These are phyloP conservation scores for Thymelicus sylvestris DNA, from an alignment of 2,888 invertebrate species.

Conservation along the genomic window DNA sequence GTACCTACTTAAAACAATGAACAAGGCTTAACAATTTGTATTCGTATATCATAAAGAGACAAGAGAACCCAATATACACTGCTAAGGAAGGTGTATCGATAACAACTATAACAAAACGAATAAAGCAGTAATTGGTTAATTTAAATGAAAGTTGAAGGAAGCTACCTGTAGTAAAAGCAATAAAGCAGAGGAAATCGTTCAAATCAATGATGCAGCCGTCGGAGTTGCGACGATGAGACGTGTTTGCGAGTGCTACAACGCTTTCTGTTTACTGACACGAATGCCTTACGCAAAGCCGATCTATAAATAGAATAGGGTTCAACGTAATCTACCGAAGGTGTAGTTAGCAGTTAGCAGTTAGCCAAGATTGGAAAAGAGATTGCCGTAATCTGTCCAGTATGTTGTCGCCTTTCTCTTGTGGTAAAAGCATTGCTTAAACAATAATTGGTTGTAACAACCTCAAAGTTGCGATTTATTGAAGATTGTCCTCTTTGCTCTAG, in stretches of 20 bases:
- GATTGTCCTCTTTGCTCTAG: too few species aligned
- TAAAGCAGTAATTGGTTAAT: constrained; percentile 20
- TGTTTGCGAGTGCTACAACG: constrained; percentile 40
- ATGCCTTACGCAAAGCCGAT: constrained; percentile 48
- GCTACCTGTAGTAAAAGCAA: constrained; percentile 26
- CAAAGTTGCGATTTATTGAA: too few species aligned
- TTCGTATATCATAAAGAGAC: background rate
- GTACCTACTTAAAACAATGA: background rate
- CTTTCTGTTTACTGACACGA: constrained; percentile 48
- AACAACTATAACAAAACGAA: background rate
- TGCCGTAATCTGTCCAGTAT: constrained; percentile 31
- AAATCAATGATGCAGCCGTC: constrained; percentile 39
- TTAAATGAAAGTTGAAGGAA: constrained; percentile 24
- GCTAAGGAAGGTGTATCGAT: background rate
- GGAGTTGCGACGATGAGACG: constrained; percentile 35
- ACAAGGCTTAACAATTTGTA: too few species aligned
- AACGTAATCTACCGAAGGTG: constrained; percentile 32
- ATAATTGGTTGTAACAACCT: too few species aligned
- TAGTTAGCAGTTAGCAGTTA: constrained; percentile 12
- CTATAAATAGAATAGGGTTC: constrained; percentile 48
- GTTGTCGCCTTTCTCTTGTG: constrained; percentile 23
- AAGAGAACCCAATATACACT: background rate
- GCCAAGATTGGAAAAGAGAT: constrained; percentile 36
- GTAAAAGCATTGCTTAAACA: background rate
- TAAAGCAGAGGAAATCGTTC: constrained; percentile 38